phyloP scores from a whole-genome alignment of 2,113 vertebrate genomes.

The Cephalopterus ornatus region DNA sequence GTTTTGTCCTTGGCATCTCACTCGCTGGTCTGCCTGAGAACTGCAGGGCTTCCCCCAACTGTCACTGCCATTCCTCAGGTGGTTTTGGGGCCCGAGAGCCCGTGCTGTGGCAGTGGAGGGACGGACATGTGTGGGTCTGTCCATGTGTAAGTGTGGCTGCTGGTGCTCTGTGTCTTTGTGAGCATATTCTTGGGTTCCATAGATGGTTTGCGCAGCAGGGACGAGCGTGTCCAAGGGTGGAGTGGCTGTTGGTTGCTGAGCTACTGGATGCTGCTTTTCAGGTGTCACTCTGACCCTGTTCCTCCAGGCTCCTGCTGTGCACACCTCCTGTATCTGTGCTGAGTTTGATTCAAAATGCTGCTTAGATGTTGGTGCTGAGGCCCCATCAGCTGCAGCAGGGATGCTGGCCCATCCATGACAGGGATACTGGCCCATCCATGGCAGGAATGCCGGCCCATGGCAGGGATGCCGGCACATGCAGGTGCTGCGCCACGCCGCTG shows the following conservation, averaged over 20 bases:
- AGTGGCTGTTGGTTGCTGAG: background rate
- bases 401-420: background rate
- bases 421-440: too few relatives aligned
- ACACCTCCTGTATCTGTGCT: background rate
- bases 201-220: background rate
- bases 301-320: background rate
- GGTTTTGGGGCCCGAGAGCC: background rate
- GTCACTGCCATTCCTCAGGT: background rate
- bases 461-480: background rate
- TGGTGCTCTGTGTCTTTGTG: background rate
- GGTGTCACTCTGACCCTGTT: background rate
- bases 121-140: fast-evolving
- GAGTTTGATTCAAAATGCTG: background rate
- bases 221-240: fast-evolving
- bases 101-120: fast-evolving
- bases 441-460: background rate
- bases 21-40: background rate
- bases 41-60: fast-evolving
- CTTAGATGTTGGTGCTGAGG: background rate
- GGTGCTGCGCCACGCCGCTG: background rate
- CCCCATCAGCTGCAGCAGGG: background rate
- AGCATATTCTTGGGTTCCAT: background rate
- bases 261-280: background rate
- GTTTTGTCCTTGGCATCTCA: background rate
- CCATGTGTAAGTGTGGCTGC: fast-evolving